Evolutionary conservation across 1,140 invertebrate species (phyloP).

Genomic region (Ylistrum balloti): DNA sequence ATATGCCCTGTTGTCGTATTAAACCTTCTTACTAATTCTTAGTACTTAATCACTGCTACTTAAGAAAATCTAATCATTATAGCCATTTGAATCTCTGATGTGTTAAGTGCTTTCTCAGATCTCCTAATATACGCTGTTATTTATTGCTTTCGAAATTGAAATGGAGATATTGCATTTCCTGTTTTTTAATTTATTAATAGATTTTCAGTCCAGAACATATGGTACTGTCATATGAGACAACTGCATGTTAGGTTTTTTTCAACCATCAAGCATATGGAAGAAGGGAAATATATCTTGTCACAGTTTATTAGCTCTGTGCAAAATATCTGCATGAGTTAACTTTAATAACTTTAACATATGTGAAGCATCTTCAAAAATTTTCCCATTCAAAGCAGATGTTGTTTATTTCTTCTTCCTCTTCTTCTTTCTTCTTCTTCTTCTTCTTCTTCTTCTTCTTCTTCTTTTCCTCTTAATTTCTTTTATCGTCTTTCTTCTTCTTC

Average conservation of each 20-base stretch:
- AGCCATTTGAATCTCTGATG: too few species aligned
- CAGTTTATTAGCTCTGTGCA: neutral
- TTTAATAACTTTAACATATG: neutral
- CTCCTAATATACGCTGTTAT: too few species aligned
- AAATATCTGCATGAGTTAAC: neutral
- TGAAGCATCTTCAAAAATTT: neutral
- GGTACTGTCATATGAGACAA: neutral
- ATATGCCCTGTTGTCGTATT: too few species aligned
- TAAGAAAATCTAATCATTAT: too few species aligned
- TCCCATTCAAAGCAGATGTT: constrained; percentile 1
- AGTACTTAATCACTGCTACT: too few species aligned
- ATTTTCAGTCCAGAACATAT: neutral
- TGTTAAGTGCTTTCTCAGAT: too few species aligned
- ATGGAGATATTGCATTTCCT: neutral
- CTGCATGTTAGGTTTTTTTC: neutral
- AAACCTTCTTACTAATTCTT: too few species aligned
- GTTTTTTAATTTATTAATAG: neutral
- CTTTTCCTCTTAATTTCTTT: too few species aligned
- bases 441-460: too few species aligned
- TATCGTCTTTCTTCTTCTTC: too few species aligned
- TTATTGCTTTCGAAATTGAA: neutral
- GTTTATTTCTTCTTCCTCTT: too few species aligned
- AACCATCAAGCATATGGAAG: neutral
- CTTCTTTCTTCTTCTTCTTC: too few species aligned
- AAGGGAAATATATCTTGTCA: neutral